phyloP scores from a whole-genome alignment of 2,888 invertebrate genomes.

The Antheraea assamensis region DNA sequence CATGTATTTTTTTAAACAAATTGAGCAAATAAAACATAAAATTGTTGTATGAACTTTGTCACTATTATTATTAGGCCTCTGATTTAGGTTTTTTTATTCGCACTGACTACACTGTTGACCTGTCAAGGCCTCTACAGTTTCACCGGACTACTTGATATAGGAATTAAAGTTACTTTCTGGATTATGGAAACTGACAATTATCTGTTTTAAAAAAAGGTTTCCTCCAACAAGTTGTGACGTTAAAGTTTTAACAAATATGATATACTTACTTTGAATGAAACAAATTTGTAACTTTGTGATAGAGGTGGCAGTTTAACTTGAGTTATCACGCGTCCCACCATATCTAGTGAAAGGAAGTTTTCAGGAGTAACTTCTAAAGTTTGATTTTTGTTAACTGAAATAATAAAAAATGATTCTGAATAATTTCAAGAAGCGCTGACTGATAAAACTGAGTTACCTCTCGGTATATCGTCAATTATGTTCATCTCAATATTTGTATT shows the following conservation, averaged over 20 bases:
- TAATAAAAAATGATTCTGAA: background rate
- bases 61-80: too few relatives aligned
- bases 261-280: conserved; percentile 54
- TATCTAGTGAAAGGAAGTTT: conserved; percentile 54
- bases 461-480: background rate
- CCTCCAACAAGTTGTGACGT: background rate
- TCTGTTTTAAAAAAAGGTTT: too few relatives aligned
- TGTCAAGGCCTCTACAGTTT: too few relatives aligned
- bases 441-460: background rate
- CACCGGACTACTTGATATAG: too few relatives aligned
- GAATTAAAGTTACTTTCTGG: too few relatives aligned
- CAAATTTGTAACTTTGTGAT: conserved; percentile 46
- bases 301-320: conserved; percentile 59
- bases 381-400: conserved; percentile 38
- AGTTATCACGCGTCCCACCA: conserved; percentile 55
- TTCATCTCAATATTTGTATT: background rate
- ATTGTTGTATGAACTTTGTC: too few relatives aligned
- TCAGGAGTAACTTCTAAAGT: conserved; percentile 51
- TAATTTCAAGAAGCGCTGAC: background rate
- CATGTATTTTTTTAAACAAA: too few relatives aligned
- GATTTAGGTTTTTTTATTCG: too few relatives aligned
- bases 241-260: background rate
- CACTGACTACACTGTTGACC: too few relatives aligned
- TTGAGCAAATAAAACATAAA: too few relatives aligned
- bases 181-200: too few relatives aligned